A percentile compares a stretch with the other conserved stretches of the same genome.
phyloP scores from a whole-genome alignment of 2,888 invertebrate genomes.

The Troides aeacus region DNA sequence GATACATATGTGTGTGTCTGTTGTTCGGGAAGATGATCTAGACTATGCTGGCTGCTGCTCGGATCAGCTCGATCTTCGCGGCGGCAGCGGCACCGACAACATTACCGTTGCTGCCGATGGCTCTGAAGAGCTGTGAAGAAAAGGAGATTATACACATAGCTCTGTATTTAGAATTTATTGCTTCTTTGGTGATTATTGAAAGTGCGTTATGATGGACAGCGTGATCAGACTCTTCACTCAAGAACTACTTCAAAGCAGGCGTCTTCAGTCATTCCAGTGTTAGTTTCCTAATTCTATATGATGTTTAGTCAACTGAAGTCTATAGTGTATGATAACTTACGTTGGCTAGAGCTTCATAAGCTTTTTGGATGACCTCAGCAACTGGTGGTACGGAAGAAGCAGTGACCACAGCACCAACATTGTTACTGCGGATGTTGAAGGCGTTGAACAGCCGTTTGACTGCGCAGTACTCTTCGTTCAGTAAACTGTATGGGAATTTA shows the following conservation, averaged over 20 bases:
- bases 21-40: background rate
- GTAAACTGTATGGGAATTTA: slow-evolving; percentile 41
- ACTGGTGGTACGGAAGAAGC: slow-evolving; percentile 49
- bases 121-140: slow-evolving; percentile 49
- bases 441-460: slow-evolving; percentile 55
- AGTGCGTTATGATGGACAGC: no score
- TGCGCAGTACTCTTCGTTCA: slow-evolving; percentile 62
- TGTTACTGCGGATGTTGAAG: slow-evolving; percentile 52
- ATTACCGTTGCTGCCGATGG: slow-evolving; percentile 42
- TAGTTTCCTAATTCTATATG: no score
- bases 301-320: no score
- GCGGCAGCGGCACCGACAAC: slow-evolving; percentile 35
- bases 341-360: slow-evolving; percentile 35
- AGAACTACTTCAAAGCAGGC: no score
- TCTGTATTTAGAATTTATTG: no score
- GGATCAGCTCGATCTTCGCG: slow-evolving; percentile 44
- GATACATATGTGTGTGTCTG: slow-evolving; percentile 30
- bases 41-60: slow-evolving; percentile 32
- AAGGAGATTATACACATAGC: background rate
- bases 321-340: slow-evolving; percentile 43
- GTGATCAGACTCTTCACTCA: no score
- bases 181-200: no score
- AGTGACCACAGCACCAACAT: slow-evolving; percentile 53
- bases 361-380: slow-evolving; percentile 31
- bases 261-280: no score